Percentiles rank a stretch among this genome's conserved stretches.
Conservation (phyloP, 2,113 vertebrate species). For the Pachycephala philippinensis region DNA sequence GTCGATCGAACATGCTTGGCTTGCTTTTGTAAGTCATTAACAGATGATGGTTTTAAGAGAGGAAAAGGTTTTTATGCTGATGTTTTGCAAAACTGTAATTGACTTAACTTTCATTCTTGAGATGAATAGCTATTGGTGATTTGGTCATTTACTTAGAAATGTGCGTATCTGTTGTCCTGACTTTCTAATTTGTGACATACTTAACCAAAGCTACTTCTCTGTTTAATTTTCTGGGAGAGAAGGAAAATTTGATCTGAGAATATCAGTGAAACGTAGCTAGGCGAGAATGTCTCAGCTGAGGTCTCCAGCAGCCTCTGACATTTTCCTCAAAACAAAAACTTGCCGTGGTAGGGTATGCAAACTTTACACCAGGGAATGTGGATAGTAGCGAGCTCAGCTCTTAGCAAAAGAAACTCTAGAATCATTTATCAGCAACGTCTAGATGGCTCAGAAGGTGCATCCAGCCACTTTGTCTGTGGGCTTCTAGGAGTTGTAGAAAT, state of each 20-base stretch:
- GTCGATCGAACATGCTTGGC: neutral
- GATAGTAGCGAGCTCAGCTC: neutral
- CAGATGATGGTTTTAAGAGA: neutral
- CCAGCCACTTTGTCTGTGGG: neutral
- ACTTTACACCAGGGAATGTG: neutral
- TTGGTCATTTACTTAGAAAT: neutral
- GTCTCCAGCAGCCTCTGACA: neutral
- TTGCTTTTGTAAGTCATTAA: neutral
- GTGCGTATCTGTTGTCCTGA: neutral
- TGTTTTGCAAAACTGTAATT: neutral
- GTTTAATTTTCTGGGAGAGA: neutral
- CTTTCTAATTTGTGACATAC: neutral
- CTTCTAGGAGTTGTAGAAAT: neutral
- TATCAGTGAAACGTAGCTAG: neutral
- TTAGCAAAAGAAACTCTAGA: neutral
- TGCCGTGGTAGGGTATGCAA: neutral
- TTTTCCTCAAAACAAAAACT: neutral
- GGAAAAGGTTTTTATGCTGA: neutral
- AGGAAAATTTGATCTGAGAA: fast-evolving
- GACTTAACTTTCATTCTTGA: neutral
- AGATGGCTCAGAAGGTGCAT: neutral
- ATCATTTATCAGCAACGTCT: neutral
- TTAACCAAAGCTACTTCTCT: neutral
- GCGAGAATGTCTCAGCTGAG: neutral
- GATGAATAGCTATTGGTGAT: neutral